Base-by-base conservation (phyloP, 2,888 invertebrate species). In the Drosophila kanekoi region DNA sequence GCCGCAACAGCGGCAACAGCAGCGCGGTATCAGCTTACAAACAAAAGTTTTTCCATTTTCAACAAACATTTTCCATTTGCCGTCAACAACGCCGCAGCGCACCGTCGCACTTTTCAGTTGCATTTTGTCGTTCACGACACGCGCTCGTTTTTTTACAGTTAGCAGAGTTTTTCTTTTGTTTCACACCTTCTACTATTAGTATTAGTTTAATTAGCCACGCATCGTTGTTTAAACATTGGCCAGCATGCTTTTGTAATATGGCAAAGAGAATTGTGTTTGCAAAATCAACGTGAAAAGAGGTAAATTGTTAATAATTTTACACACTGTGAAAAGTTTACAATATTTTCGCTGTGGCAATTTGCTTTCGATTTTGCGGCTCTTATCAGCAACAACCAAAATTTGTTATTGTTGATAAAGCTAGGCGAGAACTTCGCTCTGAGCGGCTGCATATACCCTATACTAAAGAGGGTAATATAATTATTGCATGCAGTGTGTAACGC, bases 91-190 rank as follows among this genome's bases (percentile, higher is more conserved):
- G 43, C 44, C 64, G 56, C 60, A 47, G 49, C 78, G 35, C 14
- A 40, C 9, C 61, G 58, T 35, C 35, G 57, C 32, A 61, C 71
- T 79, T 66, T 80, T 85, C 80, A 85, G 85, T 85, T 85, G 85
- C 89, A 85, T 67, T 89, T 87, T 71, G 85, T 82, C 80, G 86
- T 67, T 85, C 80, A 73, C 61, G 47, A 69, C 75, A 68, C 80
- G 72, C 83, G 81, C 67, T 75, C 44, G 63, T 58, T 45, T 54
- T 58, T 45, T 60, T 51, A 33, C 20, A 48, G 35, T 59, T 59
- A 59, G 37, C 58, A 43, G 44, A 32, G 28, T 20, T 51, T n/a
- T n/a, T 40, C 2, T 28, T 2, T 40, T n/a, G n/a, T n/a, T 32
- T 16, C 23, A 2, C 28, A 8, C 8, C 8, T 8, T 4, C 35